Evolutionary conservation across 1,140 invertebrate genomes (phyloP), one percentile per base, ranked within the genome.

Genomic region (Zeugodacus cucurbitae): DNA sequence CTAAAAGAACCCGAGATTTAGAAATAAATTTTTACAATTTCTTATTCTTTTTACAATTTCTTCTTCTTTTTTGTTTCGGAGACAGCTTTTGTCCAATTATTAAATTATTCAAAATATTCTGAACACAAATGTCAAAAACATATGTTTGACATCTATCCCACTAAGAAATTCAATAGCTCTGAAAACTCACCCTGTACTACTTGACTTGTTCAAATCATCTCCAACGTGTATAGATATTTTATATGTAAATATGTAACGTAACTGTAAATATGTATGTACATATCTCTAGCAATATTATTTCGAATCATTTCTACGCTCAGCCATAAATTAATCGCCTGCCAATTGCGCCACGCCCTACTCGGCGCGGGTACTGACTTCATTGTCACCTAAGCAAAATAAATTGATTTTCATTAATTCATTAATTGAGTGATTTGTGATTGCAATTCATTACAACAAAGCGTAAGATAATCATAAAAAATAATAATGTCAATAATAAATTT

Each of bases 371-470:
- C 10, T 48, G 74, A 48, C 44, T 82, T 82, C 34, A 82, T 82
- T 82, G 74, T 82, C 74, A 82, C 67, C 67, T 41, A 37, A 26
- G 32, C 22, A 70, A 32, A 82, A 48, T 82, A 48, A 82, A 82
- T 82, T 82, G 74, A 82, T 82, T 82, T 82, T 48, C 41, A 82
- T 82, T 82, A 82, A 82, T 82, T 82, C 74, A 82, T 74, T 74
- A 74, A 48, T 82, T 82, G 74, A 82, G 41, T 82, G 37, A 48
- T 82, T 82, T 82, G 74, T 48, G 74, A 26, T 82, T n/a, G 74
- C 41, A 48, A 82, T 48, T 82, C 37, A 44, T 82, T 82, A 82
- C 48, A n/a, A 29, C n/a, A 29, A 70, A 70, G 29, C 7, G 70
- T 7, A 41, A 78, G 3, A 22, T 34, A 74, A 37, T 34, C 34